Evolutionary conservation across 1,140 invertebrate genomes (phyloP), one percentile per base, ranked within the genome.

Genomic region (Megalonaias nervosa): DNA sequence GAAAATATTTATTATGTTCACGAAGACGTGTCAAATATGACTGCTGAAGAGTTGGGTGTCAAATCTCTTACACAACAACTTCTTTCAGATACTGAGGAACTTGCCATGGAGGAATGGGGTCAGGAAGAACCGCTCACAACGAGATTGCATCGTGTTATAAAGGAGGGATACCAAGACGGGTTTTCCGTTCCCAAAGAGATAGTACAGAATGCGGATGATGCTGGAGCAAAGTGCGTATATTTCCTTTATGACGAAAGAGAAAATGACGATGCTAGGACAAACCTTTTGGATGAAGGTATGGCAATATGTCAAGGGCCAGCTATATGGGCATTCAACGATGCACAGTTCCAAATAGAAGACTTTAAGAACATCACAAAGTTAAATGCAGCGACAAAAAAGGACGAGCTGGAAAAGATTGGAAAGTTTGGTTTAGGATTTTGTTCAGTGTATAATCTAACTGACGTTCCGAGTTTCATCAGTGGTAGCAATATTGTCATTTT

Each of bases 201-300:
- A 13, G 71, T 88, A 55, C 87, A 88, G 75, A 88, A 97, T 81
- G 87, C 89, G 21, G 89, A 90, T 77, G 89, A 90, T 84, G 88
- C 89, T 23, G 83, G 85, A 23, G 87, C 89, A 23, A 86, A 80
- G 14, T 75, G 82, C 73, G 81, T 90, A 2, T 71, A 80, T n/a
- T 90, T 90, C 77, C 81, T 89, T 38, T 76, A 83, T 64, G 89
- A 88, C 66, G 86, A 89, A 76, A 71, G 87, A 75, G 67, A 83
- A 68, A 86, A 88, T 72, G 57, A 75, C 55, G 74, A 87, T 58
- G 48, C 62, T 5, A 76, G 64, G 78, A 79, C 62, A 15, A 81
- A 80, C 56, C 75, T 89, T 31, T 64, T 89, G 16, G 79, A 83
- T 76, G 77, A 86, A 17, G 81, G 71, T 6, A 81, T 89, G 78